These are phyloP conservation scores for Mergus octosetaceus DNA, from an alignment of 2,797 vertebrate species.

Conservation along the genomic window DNA sequence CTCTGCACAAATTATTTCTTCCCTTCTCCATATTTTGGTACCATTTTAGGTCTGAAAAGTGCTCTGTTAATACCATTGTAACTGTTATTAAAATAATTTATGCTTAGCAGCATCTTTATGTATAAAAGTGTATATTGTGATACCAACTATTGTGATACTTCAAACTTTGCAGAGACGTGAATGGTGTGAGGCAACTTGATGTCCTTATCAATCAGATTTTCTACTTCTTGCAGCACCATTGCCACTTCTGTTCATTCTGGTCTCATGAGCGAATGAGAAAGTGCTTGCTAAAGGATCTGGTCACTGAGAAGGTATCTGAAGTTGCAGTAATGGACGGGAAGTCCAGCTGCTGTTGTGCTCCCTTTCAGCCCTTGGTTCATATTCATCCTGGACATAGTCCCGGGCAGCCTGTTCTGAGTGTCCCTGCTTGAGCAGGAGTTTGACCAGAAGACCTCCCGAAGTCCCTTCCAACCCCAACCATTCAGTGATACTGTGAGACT, in stretches of 20 bases:
- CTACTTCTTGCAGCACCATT: background rate
- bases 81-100: background rate
- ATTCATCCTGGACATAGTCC: background rate
- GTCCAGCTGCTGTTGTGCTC: background rate
- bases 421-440: background rate
- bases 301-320: background rate
- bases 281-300: background rate
- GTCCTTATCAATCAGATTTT: background rate
- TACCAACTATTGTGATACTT: background rate
- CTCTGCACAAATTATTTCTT: background rate
- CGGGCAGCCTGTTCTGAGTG: background rate
- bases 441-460: background rate
- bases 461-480: background rate
- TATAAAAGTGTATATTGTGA: background rate
- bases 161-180: accelerated
- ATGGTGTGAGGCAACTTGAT: background rate
- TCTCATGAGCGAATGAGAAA: background rate
- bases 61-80: background rate
- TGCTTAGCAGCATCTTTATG: background rate
- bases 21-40: background rate
- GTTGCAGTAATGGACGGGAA: background rate
- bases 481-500: background rate
- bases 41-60: background rate
- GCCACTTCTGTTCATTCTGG: background rate
- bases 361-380: accelerated